Conservation (phyloP, 23 tunicate genomes). For the Oikopleura dioica region DNA sequence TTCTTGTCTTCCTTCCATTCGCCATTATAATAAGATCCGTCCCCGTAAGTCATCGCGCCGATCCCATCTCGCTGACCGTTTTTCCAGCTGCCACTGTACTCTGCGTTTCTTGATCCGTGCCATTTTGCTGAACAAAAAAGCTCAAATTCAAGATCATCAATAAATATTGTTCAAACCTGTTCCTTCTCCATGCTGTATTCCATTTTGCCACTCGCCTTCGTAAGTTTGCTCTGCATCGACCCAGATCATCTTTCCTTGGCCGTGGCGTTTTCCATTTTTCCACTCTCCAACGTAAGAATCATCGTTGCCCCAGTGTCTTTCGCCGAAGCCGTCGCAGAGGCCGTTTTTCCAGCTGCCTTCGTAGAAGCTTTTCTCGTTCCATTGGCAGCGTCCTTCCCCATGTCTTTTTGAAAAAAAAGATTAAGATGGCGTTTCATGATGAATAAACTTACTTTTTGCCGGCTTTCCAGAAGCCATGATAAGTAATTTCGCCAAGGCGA, state of each 20-base stretch:
- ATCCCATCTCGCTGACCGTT: neutral
- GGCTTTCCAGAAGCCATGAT: neutral
- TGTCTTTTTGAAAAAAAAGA: no score
- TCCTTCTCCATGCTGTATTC: neutral
- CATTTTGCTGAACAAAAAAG: no score
- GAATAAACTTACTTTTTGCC: no score
- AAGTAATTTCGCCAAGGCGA: neutral
- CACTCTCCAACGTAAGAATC: neutral
- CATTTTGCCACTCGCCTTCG: neutral
- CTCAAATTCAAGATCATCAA: no score
- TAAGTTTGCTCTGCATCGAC: neutral
- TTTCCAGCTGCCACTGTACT: neutral
- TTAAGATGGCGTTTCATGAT: no score
- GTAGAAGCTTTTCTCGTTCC: neutral
- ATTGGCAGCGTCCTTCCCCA: neutral
- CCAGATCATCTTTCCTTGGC: slow-evolving; percentile 3
- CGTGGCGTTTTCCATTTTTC: neutral
- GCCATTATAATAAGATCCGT: neutral
- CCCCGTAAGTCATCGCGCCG: neutral
- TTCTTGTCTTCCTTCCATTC: neutral
- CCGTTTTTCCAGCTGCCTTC: neutral
- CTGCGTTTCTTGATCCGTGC: neutral
- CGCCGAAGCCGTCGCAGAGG: neutral
- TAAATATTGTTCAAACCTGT: no score
- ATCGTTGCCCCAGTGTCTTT: neutral